Evolutionary conservation across 2,113 vertebrate species (phyloP), one percentile per base, ranked within the genome.

Genomic region (Larimichthys polyactis): DNA sequence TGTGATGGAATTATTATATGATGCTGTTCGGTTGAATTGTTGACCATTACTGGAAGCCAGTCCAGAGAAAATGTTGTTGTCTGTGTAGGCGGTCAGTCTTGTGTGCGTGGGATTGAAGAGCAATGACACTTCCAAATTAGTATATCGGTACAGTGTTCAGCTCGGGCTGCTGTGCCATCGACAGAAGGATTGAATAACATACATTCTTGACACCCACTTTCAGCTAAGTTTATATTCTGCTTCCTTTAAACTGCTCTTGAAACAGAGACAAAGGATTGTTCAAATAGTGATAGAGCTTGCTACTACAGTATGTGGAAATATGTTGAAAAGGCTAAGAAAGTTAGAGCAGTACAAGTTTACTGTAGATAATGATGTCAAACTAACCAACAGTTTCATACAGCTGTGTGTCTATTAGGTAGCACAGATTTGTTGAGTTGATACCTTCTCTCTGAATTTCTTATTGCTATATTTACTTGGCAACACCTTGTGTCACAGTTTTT

Each of bases 11-110:
- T 24, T 24, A 24, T 24, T 24, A 24, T 24, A 24, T 24, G 24
- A 24, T 63, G 16, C 27, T 63, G 29, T 52, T 29, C 20, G 59
- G 20, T 32, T 79, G 43, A 43, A 9, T 71, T 71, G 71, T 48
- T 70, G 44, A 48, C 62, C 20, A 24, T 59, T 66, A 58, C 62
- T 7, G 54, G 64, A 66, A 36, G 46, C 59, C 51, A 27, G 17
- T 52, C 29, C 19, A 69, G 20, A 24, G 48, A 59, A 60, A 85
- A 52, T 29, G 1, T 63, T 73, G 55, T 77, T 78, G 57, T 64
- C 40, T 32, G 51, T 59, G 71, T 71, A 27, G 62, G 68, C 32
- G 69, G 68, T 29, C 60, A 7, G 27, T 22, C 24, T 70, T 22
- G n/a, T 59, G 20, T 44, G 14, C 1, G 68, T 76, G 44, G 40